These are phyloP conservation scores for Magallana gigas DNA, from an alignment of 1,140 invertebrate species.

Conservation along the genomic window DNA sequence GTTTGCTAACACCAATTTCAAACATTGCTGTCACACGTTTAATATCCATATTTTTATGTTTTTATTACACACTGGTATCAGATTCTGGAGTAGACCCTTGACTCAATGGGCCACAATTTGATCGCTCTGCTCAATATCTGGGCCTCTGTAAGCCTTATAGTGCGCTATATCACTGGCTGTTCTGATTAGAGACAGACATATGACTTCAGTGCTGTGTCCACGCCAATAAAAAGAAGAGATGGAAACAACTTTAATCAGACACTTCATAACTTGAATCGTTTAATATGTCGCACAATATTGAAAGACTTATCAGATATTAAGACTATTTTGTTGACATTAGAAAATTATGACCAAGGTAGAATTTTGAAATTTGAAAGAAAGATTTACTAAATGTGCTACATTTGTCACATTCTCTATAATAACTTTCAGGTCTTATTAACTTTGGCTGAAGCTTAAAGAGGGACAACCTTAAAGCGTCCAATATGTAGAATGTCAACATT, in stretches of 20 bases:
- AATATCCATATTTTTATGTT: not conserved
- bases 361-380: no score
- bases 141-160: not conserved
- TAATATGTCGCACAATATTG: not conserved
- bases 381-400: no score
- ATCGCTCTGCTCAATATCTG: not conserved
- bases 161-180: not conserved
- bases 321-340: not conserved
- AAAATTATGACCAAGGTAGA: not conserved
- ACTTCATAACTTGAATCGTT: not conserved
- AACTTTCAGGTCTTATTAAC: no score
- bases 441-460: no score
- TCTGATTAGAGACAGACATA: not conserved
- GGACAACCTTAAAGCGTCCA: no score
- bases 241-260: not conserved
- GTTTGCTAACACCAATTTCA: slow-evolving; percentile 6
- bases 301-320: not conserved
- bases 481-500: no score
- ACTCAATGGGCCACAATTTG: not conserved
- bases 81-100: not conserved
- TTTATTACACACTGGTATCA: slow-evolving; percentile 5
- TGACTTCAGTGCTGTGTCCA: not conserved
- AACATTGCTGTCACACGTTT: not conserved
- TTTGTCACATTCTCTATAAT: no score
- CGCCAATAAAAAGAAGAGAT: not conserved